These are phyloP conservation scores for Chironomus riparius DNA, from an alignment of 2,888 invertebrate species.

Conservation along the genomic window DNA sequence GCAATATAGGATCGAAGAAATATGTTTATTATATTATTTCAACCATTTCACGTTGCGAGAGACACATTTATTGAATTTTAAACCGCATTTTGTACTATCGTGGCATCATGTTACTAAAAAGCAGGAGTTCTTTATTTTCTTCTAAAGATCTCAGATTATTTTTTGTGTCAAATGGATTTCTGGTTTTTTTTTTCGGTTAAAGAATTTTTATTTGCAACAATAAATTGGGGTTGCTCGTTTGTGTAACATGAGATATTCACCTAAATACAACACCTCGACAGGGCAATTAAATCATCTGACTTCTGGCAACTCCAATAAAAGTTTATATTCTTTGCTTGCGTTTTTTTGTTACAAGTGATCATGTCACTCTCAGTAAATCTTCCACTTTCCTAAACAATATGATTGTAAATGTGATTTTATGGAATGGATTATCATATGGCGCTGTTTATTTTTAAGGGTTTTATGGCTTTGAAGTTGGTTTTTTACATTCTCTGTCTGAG, in stretches of 20 bases:
- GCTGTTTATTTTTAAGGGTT: background rate
- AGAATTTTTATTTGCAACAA: background rate
- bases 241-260: background rate
- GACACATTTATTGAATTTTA: constrained; percentile 19
- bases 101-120: background rate
- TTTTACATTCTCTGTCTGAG: too few relatives aligned
- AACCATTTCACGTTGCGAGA: constrained; percentile 1
- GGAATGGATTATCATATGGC: too few relatives aligned
- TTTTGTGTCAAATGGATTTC: background rate
- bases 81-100: constrained; percentile 7
- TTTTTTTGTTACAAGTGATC: background rate
- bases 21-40: constrained; percentile 9
- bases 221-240: constrained; percentile 24
- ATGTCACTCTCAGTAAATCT: constrained; percentile 19
- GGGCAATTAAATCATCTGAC: constrained; percentile 21
- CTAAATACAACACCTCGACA: background rate
- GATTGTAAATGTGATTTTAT: background rate
- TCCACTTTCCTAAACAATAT: background rate
- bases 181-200: background rate
- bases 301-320: constrained; percentile 24
- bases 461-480: background rate
- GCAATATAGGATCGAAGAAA: constrained; percentile 11
- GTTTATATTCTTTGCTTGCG: background rate
- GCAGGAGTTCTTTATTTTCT: background rate
- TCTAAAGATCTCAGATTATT: background rate